These are phyloP conservation scores for Propithecus perrieri DNA, from an alignment of 2,797 vertebrate species.

Conservation along the genomic window DNA sequence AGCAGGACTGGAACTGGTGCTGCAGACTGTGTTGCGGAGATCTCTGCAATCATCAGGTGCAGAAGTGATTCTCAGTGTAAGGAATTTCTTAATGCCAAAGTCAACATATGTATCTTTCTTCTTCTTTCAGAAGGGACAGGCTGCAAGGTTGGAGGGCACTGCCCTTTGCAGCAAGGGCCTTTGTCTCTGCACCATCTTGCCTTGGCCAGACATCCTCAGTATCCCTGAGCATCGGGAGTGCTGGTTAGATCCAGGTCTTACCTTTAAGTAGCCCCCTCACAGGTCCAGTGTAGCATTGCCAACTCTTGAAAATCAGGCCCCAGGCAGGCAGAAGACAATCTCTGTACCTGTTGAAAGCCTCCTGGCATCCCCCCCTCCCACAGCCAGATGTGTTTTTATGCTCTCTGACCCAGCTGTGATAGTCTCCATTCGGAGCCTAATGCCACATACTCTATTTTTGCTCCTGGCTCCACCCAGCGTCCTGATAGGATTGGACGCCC, in stretches of 20 bases:
- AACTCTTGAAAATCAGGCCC: not conserved
- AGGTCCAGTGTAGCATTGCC: not conserved
- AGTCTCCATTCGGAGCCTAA: not conserved
- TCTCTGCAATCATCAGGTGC: not conserved
- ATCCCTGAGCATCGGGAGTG: not conserved
- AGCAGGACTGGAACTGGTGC: fast-evolving
- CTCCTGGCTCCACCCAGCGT: not conserved
- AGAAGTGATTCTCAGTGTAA: not conserved
- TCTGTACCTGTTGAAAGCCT: not conserved
- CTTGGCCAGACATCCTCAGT: not conserved
- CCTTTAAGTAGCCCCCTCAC: not conserved
- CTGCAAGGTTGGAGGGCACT: not conserved
- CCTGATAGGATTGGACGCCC: not conserved
- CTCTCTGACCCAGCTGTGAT: not conserved
- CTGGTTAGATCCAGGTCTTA: not conserved
- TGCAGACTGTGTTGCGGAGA: not conserved
- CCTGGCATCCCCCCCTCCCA: not conserved
- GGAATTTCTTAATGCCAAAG: not conserved
- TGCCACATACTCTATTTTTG: not conserved
- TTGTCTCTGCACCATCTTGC: not conserved
- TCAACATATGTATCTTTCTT: not conserved
- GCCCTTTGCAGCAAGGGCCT: not conserved
- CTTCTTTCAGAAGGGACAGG: not conserved
- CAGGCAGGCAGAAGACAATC: not conserved
- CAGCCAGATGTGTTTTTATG: not conserved